Base-by-base conservation (phyloP, 2,888 invertebrate species). In the Prosapia bicincta region DNA sequence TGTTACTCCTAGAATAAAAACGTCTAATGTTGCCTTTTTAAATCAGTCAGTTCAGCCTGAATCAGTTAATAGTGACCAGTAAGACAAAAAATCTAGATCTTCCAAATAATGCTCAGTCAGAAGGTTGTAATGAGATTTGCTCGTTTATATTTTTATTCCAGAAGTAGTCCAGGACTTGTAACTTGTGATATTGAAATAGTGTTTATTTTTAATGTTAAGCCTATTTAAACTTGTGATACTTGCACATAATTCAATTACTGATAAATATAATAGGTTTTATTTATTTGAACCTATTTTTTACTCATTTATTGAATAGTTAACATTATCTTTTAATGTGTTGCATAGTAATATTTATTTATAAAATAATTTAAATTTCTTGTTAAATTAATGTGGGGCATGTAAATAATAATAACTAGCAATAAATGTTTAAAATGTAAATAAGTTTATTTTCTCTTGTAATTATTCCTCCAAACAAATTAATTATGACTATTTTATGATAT, bases 21-120 rank as follows among this genome's bases (percentile, higher is more conserved):
- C 82, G 15, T 81, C 81, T 26, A 83, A 83, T 74, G 82, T 83
- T 26, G 83, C 82, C 3, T 83, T 83, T 72, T 81, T 83, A 1
- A 83, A 82, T 73, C 83, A 83, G 70, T 81, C 81, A 13, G 38
- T 38, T 38, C 38, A 38, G 38, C 38, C 38, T 15, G 38, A 38
- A 6, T n/a, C n/a, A n/a, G n/a, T n/a, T 30, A 7, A 38, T 38
- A 38, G 38, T 38, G 38, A 38, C 13, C 38, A 6, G 15, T 38
- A 38, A 38, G n/a, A n/a, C n/a, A 38, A 9, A 5, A 38, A 38
- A 38, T 38, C 38, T 9, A 2, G 38, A 38, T 38, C 38, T 38
- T 38, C 38, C 38, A 38, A 38, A 9, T 38, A 7, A 38, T 15
- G 38, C 38, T 38, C 38, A 38, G 38, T 13, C 38, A 2, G 7